Evolutionary conservation across 2,797 vertebrate species (phyloP), one percentile per base, ranked within the genome.

Genomic region (Enteromius anoplus): DNA sequence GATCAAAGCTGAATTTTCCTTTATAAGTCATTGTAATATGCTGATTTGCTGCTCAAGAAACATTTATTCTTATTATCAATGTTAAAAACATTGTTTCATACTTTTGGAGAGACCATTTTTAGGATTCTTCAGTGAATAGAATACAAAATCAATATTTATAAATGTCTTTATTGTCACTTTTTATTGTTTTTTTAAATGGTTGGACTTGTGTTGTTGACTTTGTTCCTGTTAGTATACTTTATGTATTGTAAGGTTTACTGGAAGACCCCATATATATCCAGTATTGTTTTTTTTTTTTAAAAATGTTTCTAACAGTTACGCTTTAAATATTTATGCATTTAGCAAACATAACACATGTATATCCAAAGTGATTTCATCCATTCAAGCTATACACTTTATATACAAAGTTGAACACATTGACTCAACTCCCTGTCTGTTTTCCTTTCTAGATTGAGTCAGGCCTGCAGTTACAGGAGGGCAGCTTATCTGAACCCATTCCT

Each of bases 401-500:
- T 21, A 72, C 29, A 73, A 34, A 73, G 17, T 21, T 34, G 32
- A 73, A 53, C 47, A 73, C 19, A 34, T 7, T 29, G 17, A 53
- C 68, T 62, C 60, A 62, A 14, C 47, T 8, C 29, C 5, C 21
- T 0, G 1, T 49, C 2, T n/a, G 1, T 53, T 51, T 23, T 12
- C 34, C 32, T 34, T 68, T 49, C n/a, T 34, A 51, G 42, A 47
- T 65, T 65, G 21, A 51, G 40, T 64, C 29, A 64, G 1, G 3
- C 26, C 49, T 64, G 21, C n/a, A 21, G 51, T 49, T 37, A 60
- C 23, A 60, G 78, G 19, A 42, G 4, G 11, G 40, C 23, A 47
- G 23, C 23, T 77, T 60, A n/a, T 51, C 62, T 75, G 12, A 68
- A 51, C 12, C 7, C 77, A 9, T 84, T 66, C 17, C 49, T 37